A percentile compares a stretch with the other conserved stretches of the same genome.
Evolutionary conservation across 2,888 invertebrate genomes (phyloP).

Genomic region (Volucella inflata): DNA sequence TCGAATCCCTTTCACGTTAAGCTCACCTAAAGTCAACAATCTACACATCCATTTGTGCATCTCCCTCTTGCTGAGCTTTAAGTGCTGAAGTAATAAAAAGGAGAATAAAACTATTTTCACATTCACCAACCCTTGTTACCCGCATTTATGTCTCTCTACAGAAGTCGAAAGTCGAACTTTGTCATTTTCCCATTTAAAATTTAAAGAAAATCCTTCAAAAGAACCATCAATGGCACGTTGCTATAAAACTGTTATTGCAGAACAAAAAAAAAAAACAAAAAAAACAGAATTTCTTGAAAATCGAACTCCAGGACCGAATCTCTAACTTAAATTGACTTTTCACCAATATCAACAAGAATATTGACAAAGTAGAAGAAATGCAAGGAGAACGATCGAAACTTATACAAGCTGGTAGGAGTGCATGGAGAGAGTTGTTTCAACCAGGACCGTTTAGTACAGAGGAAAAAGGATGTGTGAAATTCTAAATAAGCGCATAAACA

Average conservation of each 20-base stretch:
- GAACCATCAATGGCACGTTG: slow-evolving; percentile 5
- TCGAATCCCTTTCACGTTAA: slow-evolving; percentile 35
- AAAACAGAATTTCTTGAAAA: slow-evolving; percentile 18
- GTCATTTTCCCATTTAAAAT: slow-evolving; percentile 49
- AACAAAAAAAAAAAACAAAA: slow-evolving; percentile 14
- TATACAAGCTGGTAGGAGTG: background rate
- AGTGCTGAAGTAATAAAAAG: slow-evolving; percentile 54
- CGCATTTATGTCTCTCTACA: slow-evolving; percentile 57
- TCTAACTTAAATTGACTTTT: slow-evolving; percentile 73
- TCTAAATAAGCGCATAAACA: background rate
- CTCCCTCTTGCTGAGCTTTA: slow-evolving; percentile 30
- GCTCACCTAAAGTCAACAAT: slow-evolving; percentile 32
- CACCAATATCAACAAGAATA: slow-evolving; percentile 43
- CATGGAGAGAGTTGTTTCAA: slow-evolving; percentile 52
- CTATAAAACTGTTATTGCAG: slow-evolving; percentile 10
- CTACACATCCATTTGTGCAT: slow-evolving; percentile 5
- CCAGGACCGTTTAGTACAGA: background rate
- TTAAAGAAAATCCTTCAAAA: slow-evolving; percentile 7
- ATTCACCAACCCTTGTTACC: slow-evolving; percentile 38
- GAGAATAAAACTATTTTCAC: slow-evolving; percentile 33
- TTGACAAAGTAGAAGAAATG: slow-evolving; percentile 23
- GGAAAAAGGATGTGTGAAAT: slow-evolving; percentile 2
- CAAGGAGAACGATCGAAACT: slow-evolving; percentile 22
- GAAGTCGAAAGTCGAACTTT: slow-evolving; percentile 60
- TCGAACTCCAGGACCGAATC: slow-evolving; percentile 54